Conservation (phyloP, 2,888 invertebrate genomes). For the Drosophila incognita region DNA sequence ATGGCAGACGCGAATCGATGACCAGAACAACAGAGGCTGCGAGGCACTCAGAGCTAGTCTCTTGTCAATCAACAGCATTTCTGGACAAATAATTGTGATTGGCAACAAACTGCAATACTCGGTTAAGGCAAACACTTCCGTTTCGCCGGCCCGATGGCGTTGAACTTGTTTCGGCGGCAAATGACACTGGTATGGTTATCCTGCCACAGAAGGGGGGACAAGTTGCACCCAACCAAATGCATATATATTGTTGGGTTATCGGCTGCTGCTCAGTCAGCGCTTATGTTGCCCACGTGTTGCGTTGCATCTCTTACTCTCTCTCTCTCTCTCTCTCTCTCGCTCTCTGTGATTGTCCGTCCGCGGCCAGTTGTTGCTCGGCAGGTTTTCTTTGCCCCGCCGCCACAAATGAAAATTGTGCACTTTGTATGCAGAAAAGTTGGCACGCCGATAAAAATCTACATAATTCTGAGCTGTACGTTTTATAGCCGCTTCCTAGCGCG, state of each 20-base stretch:
- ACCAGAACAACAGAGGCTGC: constrained; percentile 12
- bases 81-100: constrained; percentile 70
- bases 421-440: constrained; percentile 78
- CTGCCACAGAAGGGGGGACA: constrained; percentile 6
- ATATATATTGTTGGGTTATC: constrained; percentile 59
- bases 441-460: constrained; percentile 77
- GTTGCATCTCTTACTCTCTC: constrained; percentile 2
- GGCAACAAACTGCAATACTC: constrained; percentile 43
- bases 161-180: constrained; percentile 51
- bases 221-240: constrained; percentile 11
- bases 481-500: constrained; percentile 76
- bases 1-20: constrained; percentile 50
- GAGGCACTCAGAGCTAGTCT: constrained; percentile 25
- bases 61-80: constrained; percentile 79
- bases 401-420: constrained; percentile 72
- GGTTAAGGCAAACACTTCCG: constrained; percentile 74
- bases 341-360: background rate
- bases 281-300: constrained; percentile 72
- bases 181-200: constrained; percentile 24
- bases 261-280: constrained; percentile 67
- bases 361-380: constrained; percentile 38
- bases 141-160: constrained; percentile 59
- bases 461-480: constrained; percentile 75
- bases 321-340: background rate
- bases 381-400: constrained; percentile 59